Evolutionary conservation across 2,797 vertebrate genomes (phyloP), one percentile per base, ranked within the genome.

Genomic region (Muraenolepis orangiensis): DNA sequence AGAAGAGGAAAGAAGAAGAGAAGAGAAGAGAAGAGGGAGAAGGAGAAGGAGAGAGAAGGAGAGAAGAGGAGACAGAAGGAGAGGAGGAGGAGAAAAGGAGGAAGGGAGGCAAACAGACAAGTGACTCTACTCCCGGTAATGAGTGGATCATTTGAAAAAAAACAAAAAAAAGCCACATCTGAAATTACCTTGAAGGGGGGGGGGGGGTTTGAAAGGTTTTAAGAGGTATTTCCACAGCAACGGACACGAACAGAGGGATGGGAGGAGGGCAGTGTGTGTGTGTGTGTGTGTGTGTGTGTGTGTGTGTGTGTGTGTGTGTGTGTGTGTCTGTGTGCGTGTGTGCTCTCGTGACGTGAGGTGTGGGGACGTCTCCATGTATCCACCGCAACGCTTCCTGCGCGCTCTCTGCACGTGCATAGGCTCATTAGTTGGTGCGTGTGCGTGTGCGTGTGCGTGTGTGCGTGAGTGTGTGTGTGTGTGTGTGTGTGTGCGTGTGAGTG

Each of bases 41-140:
- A 8, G 18, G 7, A 10, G 46, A 42, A 16, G n/a, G 30, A 11
- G 72, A 6, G 26, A 5, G 66, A 2, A 51, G 72, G 40, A 69
- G 72, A 34, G 32, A 34, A 8, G 32, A 34, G 80, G 87, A 86
- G 81, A n/a, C n/a, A n/a, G 83, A 57, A 31, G 72, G 32, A 66
- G 66, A 38, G 68, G 74, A 36, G 72, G 69, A 72, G 64, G 74
- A 23, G 38, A 29, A 1, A 31, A 64, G 77, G 77, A 74, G 51
- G 74, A 72, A 85, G 89, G 86, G 86, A 86, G 81, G 85, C 76
- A 80, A 82, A 85, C 79, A 90, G 87, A 86, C 86, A 84, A 92
- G 90, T 93, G 88, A 93, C 89, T 92, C 87, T 85, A 86, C 88
- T 90, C 86, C 82, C 79, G 70, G 87, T 90, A 91, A 92, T 91